These are phyloP conservation scores for Sebastes minor DNA, from an alignment of 2,797 vertebrate genomes.

Conservation along the genomic window DNA sequence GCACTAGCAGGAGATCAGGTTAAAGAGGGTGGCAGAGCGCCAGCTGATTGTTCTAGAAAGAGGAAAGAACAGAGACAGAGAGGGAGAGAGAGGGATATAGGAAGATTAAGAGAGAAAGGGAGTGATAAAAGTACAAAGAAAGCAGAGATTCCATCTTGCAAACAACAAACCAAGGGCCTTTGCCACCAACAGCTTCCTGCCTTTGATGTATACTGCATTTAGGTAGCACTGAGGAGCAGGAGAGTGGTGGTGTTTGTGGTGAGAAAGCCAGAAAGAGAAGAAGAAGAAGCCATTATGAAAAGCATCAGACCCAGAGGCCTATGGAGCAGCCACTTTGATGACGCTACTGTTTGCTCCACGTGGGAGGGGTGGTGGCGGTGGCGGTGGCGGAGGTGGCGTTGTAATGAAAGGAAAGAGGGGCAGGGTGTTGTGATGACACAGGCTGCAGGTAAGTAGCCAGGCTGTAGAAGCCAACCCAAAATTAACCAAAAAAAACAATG, in stretches of 20 bases:
- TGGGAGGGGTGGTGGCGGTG: constrained; percentile 25
- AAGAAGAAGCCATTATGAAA: constrained; percentile 78
- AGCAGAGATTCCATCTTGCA: constrained; percentile 69
- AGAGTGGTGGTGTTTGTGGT: constrained; percentile 49
- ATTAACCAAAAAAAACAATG: constrained; percentile 36
- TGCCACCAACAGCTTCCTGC: constrained; percentile 72
- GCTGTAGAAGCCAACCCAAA: constrained; percentile 64
- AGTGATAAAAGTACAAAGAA: constrained; percentile 60
- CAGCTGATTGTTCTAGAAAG: constrained; percentile 64
- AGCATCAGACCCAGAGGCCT: constrained; percentile 77
- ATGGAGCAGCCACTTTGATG: constrained; percentile 81
- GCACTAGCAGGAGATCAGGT: constrained; percentile 61
- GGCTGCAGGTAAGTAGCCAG: constrained; percentile 67
- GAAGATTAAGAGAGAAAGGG: constrained; percentile 35
- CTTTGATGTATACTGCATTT: constrained; percentile 79
- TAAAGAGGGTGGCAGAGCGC: constrained; percentile 56
- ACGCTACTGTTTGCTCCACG: constrained; percentile 69
- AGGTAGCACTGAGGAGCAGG: constrained; percentile 57
- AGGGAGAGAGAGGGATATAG: constrained; percentile 36
- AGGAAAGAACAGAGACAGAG: constrained; percentile 35
- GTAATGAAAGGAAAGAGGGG: constrained; percentile 62
- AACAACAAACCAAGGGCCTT: constrained; percentile 72
- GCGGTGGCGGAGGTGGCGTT: constrained; percentile 16
- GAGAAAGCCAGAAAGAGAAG: constrained; percentile 58
- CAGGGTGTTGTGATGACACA: constrained; percentile 62